phyloP scores from a whole-genome alignment of 2,113 vertebrate species.

The Aphyosemion australe region DNA sequence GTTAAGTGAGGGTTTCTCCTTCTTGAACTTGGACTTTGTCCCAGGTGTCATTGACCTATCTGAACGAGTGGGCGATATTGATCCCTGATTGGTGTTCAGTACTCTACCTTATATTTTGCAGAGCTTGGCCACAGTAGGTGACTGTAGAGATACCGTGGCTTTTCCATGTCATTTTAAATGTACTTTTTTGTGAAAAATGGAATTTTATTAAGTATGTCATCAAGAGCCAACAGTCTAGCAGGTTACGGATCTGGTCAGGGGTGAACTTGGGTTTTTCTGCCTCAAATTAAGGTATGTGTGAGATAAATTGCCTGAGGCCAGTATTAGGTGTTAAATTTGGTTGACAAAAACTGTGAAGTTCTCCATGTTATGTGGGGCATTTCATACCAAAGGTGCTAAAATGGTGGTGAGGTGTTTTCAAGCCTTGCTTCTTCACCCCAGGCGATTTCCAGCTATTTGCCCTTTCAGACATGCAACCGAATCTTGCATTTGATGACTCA shows the following conservation, averaged over 20 bases:
- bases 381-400: constrained; percentile 3
- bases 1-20: neutral
- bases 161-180: neutral
- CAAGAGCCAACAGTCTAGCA: neutral
- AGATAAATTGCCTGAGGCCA: neutral
- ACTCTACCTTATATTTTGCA: neutral
- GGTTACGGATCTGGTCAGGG: neutral
- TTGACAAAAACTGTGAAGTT: neutral
- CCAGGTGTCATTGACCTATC: neutral
- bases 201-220: neutral
- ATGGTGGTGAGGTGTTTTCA: constrained; percentile 2
- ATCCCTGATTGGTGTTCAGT: neutral
- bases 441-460: neutral
- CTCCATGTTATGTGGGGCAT: neutral
- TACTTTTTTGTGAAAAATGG: neutral
- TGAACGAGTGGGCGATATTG: neutral
- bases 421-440: neutral
- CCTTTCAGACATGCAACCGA: neutral
- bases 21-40: neutral
- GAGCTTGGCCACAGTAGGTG: neutral
- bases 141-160: neutral
- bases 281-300: neutral
- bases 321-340: neutral
- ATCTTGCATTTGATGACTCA: neutral
- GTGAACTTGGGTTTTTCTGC: neutral